Conservation (phyloP, 2,797 vertebrate species). For the Antrozous pallidus region DNA sequence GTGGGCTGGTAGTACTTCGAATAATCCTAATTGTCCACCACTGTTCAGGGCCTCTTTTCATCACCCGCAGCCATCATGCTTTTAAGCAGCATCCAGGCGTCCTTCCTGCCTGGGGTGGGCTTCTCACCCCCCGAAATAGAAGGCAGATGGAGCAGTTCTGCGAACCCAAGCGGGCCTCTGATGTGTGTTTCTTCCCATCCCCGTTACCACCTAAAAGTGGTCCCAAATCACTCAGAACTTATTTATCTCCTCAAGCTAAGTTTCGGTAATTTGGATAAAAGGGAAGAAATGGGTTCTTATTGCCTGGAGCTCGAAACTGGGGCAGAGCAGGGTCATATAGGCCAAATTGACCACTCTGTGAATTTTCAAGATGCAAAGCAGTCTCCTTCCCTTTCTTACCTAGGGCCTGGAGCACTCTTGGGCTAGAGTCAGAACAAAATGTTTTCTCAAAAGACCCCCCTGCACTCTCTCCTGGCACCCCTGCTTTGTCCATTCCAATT, state of each 20-base stretch:
- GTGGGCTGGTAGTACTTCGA: neutral
- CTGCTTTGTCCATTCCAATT: neutral
- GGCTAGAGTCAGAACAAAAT: neutral
- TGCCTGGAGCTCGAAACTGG: neutral
- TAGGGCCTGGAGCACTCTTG: neutral
- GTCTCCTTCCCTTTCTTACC: neutral
- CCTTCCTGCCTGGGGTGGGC: neutral
- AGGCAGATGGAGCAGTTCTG: neutral
- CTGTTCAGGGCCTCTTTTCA: neutral
- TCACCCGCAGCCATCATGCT: neutral
- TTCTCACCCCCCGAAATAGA: neutral
- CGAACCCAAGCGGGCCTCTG: neutral
- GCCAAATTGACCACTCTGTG: neutral
- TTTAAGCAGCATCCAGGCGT: neutral
- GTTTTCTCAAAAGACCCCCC: slow-evolving; percentile 2
- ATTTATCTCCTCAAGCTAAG: neutral
- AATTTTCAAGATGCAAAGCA: slow-evolving; percentile 13
- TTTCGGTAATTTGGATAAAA: slow-evolving; percentile 70
- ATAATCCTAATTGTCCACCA: slow-evolving; percentile 24
- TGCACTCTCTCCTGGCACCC: neutral
- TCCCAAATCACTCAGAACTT: slow-evolving; percentile 54
- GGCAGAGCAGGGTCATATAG: slow-evolving; percentile 50
- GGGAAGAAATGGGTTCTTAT: slow-evolving; percentile 55
- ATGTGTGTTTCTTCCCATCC: neutral
- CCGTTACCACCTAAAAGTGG: slow-evolving; percentile 22